phyloP scores from a whole-genome alignment of 1,140 invertebrate genomes.

The Psilanteris sp. region DNA sequence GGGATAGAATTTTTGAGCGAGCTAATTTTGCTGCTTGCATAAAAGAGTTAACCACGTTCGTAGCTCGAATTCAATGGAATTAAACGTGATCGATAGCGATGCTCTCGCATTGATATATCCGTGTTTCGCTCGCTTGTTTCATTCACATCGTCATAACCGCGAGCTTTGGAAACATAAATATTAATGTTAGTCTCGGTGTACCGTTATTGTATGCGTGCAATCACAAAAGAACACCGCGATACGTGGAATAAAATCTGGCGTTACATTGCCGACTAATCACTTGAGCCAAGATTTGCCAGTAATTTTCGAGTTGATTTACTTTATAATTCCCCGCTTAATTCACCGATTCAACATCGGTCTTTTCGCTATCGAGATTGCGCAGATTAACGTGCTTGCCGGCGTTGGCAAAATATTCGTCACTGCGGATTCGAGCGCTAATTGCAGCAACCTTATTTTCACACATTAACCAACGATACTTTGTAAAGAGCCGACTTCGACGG shows the following conservation, averaged over 20 bases:
- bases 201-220: slow-evolving; percentile 1
- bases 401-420: slow-evolving; percentile 6
- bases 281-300: slow-evolving; percentile 54
- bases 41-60: too few relatives aligned
- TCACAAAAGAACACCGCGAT: slow-evolving; percentile 6
- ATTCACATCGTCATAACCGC: slow-evolving; percentile 17
- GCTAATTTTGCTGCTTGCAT: too few relatives aligned
- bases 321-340: slow-evolving; percentile 34
- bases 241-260: slow-evolving; percentile 31
- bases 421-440: slow-evolving; percentile 9
- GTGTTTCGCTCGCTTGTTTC: slow-evolving; percentile 28
- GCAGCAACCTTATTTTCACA: slow-evolving; percentile 6
- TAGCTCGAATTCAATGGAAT: slow-evolving; percentile 35
- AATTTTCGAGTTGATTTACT: slow-evolving; percentile 58
- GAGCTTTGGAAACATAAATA: slow-evolving; percentile 44
- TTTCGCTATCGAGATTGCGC: background rate
- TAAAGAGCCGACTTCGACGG: slow-evolving; percentile 7
- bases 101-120: slow-evolving; percentile 37
- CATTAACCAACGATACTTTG: background rate
- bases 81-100: slow-evolving; percentile 17
- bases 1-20: too few relatives aligned
- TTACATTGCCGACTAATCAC: slow-evolving; percentile 46
- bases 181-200: slow-evolving; percentile 14
- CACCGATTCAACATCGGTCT: background rate
- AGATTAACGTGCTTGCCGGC: slow-evolving; percentile 20